phyloP scores from a whole-genome alignment of 1,140 invertebrate species.

The Halesus radiatus region DNA sequence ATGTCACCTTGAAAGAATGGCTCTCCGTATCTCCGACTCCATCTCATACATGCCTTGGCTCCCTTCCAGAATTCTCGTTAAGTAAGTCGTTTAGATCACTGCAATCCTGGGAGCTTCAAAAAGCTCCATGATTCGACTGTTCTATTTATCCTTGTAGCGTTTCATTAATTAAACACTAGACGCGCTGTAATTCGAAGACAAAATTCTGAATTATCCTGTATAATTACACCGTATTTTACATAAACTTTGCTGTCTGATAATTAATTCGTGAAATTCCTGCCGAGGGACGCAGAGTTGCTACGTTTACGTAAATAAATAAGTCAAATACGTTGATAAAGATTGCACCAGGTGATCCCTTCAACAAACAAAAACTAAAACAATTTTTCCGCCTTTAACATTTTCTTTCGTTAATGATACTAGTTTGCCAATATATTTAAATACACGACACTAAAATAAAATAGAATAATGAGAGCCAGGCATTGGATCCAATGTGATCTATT shows the following conservation, averaged over 20 bases:
- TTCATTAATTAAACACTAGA: conserved; percentile 35
- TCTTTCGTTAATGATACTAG: too few relatives aligned
- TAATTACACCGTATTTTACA: conserved; percentile 40
- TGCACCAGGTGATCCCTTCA: too few relatives aligned
- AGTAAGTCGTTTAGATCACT: not conserved
- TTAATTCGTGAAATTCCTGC: conserved; percentile 38
- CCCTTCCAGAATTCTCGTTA: conserved; percentile 27
- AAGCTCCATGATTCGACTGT: not conserved
- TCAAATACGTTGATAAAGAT: not conserved
- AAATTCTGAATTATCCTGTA: conserved; percentile 36
- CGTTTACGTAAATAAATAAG: conserved; percentile 18
- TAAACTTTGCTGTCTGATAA: conserved; percentile 36
- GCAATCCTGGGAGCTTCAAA: not conserved
- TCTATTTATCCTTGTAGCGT: conserved; percentile 4
- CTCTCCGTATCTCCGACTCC: conserved; percentile 32
- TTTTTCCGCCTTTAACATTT: too few relatives aligned
- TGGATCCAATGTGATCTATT: too few relatives aligned
- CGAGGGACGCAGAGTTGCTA: not conserved
- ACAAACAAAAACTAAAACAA: too few relatives aligned
- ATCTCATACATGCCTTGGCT: conserved; percentile 33
- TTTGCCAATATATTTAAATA: too few relatives aligned
- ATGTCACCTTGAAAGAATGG: conserved; percentile 20
- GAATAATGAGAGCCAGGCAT: too few relatives aligned
- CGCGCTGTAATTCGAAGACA: conserved; percentile 28
- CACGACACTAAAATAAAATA: too few relatives aligned